phyloP scores from a whole-genome alignment of 1,140 invertebrate species.

The Delia radicum region DNA sequence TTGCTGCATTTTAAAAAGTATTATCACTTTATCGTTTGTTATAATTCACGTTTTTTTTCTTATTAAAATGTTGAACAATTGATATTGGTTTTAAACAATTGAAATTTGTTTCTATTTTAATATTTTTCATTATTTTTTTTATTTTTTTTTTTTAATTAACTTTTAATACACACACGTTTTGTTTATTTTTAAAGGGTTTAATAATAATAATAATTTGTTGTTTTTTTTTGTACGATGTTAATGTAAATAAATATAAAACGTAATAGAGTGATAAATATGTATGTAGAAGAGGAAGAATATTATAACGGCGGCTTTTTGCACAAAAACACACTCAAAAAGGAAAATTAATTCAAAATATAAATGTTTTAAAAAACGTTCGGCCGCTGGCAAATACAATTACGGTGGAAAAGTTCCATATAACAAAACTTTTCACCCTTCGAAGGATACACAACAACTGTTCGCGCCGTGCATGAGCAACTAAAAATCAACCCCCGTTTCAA shows the following conservation, averaged over 20 bases:
- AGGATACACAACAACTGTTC: slow-evolving; percentile 57
- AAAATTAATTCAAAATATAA: slow-evolving; percentile 16
- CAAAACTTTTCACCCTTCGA: slow-evolving; percentile 54
- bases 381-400: slow-evolving; percentile 30
- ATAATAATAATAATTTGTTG: no score
- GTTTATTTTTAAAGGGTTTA: no score
- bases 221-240: no score
- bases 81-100: no score
- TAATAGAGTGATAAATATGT: not conserved
- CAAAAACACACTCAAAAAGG: not conserved
- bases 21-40: no score
- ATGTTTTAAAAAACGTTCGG: slow-evolving; percentile 27
- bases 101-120: no score
- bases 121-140: not conserved
- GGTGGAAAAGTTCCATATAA: slow-evolving; percentile 44
- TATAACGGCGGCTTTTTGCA: not conserved
- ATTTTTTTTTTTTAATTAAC: not conserved
- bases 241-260: not conserved
- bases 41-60: no score
- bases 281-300: not conserved
- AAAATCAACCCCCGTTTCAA: slow-evolving; percentile 31
- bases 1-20: no score
- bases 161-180: no score
- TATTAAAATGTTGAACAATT: no score
- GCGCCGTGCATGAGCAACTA: slow-evolving; percentile 26